Evolutionary conservation across 2,113 vertebrate species (phyloP).

Genomic region (Gasterosteus nipponicus): DNA sequence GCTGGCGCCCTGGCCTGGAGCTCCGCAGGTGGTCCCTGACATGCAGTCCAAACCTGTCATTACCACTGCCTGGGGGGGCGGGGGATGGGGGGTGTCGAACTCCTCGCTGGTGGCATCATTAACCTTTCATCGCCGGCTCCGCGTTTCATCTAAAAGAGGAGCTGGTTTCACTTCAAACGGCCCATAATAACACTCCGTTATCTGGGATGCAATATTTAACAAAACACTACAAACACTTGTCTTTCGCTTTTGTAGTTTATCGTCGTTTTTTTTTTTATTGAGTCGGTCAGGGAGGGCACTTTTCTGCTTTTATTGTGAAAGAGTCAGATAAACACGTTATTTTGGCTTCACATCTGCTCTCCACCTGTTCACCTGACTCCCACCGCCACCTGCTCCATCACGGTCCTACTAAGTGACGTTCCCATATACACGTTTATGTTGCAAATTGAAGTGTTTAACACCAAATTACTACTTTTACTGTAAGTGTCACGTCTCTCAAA

Average conservation of each 20-base stretch:
- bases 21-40: constrained; percentile 53
- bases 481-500: not conserved
- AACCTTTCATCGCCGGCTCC: constrained; percentile 55
- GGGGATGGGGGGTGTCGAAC: not conserved
- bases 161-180: constrained; percentile 4
- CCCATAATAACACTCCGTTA: not conserved
- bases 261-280: not conserved
- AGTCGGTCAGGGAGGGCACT: not conserved
- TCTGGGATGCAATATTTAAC: not conserved
- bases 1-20: constrained; percentile 25
- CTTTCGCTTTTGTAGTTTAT: not conserved
- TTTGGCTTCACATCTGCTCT: not conserved
- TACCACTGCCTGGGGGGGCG: constrained; percentile 49
- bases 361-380: constrained; percentile 5
- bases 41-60: constrained; percentile 41
- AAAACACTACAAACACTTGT: not conserved
- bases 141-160: constrained; percentile 3
- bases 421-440: not conserved
- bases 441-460: not conserved
- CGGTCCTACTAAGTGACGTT: not conserved
- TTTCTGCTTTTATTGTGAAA: not conserved
- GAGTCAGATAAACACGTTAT: not conserved
- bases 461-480: not conserved
- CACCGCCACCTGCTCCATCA: not conserved
- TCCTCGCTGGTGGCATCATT: constrained; percentile 48